phyloP scores from a whole-genome alignment of 2,113 vertebrate genomes.

The Anoplopoma fimbria region DNA sequence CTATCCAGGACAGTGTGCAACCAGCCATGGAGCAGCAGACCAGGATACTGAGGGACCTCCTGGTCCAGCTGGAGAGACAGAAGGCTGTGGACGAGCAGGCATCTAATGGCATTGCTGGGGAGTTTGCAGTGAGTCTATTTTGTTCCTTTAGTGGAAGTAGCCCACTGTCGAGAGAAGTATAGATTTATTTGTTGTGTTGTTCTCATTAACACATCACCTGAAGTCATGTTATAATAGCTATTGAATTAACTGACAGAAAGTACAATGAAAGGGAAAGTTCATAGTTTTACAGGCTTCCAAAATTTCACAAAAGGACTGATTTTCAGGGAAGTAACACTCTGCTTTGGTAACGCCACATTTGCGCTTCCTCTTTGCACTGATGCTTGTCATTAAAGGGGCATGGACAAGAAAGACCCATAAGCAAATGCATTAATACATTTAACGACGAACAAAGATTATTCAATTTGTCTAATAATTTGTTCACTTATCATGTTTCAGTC shows the following conservation, averaged over 20 bases:
- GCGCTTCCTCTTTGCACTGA: constrained; percentile 72
- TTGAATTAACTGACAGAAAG: not conserved
- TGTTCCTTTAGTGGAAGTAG: not conserved
- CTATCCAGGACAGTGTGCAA: constrained; percentile 37
- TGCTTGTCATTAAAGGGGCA: not conserved
- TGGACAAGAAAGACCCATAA: constrained; percentile 43
- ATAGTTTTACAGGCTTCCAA: not conserved
- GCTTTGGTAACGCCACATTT: not conserved
- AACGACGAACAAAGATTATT: not conserved
- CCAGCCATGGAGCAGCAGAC: constrained; percentile 80
- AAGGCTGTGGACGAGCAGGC: constrained; percentile 58
- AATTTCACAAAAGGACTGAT: not conserved
- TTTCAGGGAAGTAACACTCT: constrained; percentile 39
- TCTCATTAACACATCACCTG: not conserved
- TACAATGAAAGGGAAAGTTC: not conserved
- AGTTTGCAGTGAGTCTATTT: constrained; percentile 81
- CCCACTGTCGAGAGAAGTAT: not conserved
- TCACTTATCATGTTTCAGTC: not conserved
- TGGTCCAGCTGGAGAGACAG: constrained; percentile 72
- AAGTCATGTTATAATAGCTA: not conserved
- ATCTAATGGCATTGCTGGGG: constrained; percentile 61
- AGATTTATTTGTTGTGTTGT: not conserved
- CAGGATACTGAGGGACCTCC: constrained; percentile 72
- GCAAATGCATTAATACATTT: constrained; percentile 4
- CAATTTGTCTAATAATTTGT: not conserved